Evolutionary conservation across 2,888 invertebrate genomes (phyloP).

Genomic region (Amphipyra berbera): DNA sequence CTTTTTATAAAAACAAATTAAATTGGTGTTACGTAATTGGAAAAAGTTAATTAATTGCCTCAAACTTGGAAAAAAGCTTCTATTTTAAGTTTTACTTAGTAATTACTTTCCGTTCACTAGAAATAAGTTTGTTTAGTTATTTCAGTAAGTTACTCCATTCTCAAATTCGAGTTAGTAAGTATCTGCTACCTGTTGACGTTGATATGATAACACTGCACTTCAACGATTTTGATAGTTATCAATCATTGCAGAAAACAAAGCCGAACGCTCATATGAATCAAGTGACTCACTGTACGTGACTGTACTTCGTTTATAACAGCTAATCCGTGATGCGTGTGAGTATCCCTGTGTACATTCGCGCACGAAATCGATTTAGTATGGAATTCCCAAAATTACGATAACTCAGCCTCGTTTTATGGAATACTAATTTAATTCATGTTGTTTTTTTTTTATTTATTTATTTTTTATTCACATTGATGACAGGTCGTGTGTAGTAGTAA

Average conservation of each 20-base stretch:
- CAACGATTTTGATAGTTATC: constrained; percentile 45
- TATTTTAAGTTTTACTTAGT: no score
- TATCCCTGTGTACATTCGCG: constrained; percentile 74
- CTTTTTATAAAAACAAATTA: no score
- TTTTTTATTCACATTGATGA: constrained; percentile 37
- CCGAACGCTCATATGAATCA: constrained; percentile 45
- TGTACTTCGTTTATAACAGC: constrained; percentile 72
- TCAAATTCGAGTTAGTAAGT: no score
- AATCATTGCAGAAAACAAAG: constrained; percentile 54
- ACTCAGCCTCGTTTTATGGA: constrained; percentile 61
- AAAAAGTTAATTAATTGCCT: no score
- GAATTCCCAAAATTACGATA: constrained; percentile 72
- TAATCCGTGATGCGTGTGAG: constrained; percentile 73
- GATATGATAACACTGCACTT: constrained; percentile 31
- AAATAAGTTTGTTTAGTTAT: no score
- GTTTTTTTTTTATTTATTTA: constrained; percentile 25
- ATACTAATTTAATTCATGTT: constrained; percentile 65
- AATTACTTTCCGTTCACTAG: no score
- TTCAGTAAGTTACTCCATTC: no score
- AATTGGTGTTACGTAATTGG: no score
- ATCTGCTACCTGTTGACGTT: no score
- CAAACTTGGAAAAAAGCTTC: no score
- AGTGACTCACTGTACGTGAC: constrained; percentile 76
- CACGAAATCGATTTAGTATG: constrained; percentile 72
- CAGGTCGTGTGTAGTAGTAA: constrained; percentile 24